phyloP scores from a whole-genome alignment of 2,797 vertebrate species.

The Vespertilio murinus region DNA sequence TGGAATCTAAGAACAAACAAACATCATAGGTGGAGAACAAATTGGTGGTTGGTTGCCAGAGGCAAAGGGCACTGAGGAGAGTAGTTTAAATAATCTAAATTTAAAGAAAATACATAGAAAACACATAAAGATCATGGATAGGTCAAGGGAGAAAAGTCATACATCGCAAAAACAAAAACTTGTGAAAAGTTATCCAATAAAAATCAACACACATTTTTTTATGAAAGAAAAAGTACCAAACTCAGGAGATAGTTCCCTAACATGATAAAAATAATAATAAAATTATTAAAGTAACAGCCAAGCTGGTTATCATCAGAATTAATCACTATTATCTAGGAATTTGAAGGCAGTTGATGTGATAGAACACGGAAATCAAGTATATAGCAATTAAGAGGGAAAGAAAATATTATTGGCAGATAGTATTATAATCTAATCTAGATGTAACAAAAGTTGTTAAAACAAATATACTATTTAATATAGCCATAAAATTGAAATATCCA shows the following conservation, averaged over 20 bases:
- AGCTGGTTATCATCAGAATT: background rate
- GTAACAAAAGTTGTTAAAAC: background rate
- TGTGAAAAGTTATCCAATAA: background rate
- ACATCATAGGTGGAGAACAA: background rate
- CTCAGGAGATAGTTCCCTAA: slow-evolving; percentile 21
- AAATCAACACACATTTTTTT: background rate
- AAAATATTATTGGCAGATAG: slow-evolving; percentile 33
- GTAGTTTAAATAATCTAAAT: background rate
- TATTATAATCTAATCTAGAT: background rate
- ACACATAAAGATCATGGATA: background rate
- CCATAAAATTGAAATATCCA: slow-evolving; percentile 25
- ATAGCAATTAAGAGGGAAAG: background rate
- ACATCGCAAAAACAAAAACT: background rate
- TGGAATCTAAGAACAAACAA: background rate
- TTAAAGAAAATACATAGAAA: background rate
- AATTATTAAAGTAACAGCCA: background rate
- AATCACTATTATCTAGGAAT: background rate
- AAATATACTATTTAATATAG: slow-evolving; percentile 25
- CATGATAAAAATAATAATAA: background rate
- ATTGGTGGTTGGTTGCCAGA: background rate
- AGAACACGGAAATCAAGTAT: slow-evolving; percentile 19
- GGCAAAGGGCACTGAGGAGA: too few species aligned
- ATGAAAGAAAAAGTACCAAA: background rate
- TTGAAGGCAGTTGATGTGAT: background rate
- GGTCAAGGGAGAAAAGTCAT: background rate